Evolutionary conservation across 2,888 invertebrate genomes (phyloP), one percentile per base, ranked within the genome.

Genomic region (Philaethria dido): DNA sequence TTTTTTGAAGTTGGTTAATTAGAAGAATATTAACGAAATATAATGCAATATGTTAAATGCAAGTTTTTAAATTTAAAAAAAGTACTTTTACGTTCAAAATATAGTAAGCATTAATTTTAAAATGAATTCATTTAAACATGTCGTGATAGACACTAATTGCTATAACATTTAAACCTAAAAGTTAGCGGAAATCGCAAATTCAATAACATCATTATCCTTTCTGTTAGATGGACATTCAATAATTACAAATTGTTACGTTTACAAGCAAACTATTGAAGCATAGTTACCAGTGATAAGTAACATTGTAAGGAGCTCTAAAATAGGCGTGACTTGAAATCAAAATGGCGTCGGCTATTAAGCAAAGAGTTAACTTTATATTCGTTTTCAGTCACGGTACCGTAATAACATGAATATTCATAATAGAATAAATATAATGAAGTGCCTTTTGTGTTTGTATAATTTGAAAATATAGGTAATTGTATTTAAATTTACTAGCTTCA

Each of bases 271-370:
- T 29, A 42, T 45, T 62, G 36, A 29, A 62, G 45, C 39, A 47
- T 60, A 20, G 22, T 25, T 8, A 55, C 22, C 29, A 48, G 8
- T 55, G 70, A 68, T 70, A 70, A 68, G 69, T 68, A 70, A 70
- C 66, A 36, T 63, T 70, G 65, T 70, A 29, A 11, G 22, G 39
- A 62, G 47, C 64, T 62, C 59, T 72, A 72, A 73, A 69, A 65
- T 63, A 70, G 72, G 72, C 71, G 72, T 73, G 71, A 72, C 72
- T 59, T 25, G 54, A 61, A 60, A 69, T 69, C 70, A 71, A 73
- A 69, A 74, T 68, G 66, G 69, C 66, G 67, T 59, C 69, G 60
- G 64, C 69, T 64, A 64, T 72, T 62, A 72, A 70, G 67, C 57
- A 60, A 68, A 69, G 45, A 45, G 71, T 67, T 59, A 70, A 69